These are phyloP conservation scores for Phalacrocorax brasilianus DNA, from an alignment of 2,113 vertebrate genomes.

Conservation along the genomic window DNA sequence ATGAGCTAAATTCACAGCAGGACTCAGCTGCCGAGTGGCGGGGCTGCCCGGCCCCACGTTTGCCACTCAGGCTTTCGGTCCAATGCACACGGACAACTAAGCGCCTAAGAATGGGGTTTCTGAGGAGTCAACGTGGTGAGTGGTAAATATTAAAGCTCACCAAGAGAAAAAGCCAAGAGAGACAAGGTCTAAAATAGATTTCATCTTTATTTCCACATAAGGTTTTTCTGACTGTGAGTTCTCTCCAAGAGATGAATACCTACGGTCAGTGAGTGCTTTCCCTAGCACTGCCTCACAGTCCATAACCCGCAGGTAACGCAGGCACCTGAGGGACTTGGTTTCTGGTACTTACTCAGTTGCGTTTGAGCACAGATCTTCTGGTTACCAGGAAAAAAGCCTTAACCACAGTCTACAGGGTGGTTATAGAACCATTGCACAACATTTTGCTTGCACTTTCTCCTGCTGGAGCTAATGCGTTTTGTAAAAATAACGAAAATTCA, in stretches of 20 bases:
- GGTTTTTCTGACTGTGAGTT: neutral
- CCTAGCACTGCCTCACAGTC: neutral
- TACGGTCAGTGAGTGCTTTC: neutral
- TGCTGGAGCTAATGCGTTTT: neutral
- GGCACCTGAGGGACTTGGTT: neutral
- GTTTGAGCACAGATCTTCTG: neutral
- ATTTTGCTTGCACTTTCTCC: neutral
- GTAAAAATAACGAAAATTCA: neutral
- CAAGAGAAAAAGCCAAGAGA: constrained; percentile 6
- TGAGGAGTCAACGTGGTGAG: neutral
- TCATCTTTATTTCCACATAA: constrained; percentile 38
- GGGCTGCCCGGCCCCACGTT: fast-evolving
- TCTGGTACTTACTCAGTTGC: neutral
- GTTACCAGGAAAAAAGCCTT: neutral
- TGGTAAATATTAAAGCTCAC: neutral
- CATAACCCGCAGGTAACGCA: neutral
- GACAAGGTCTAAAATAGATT: constrained; percentile 27
- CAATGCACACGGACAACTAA: neutral
- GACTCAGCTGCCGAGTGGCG: neutral
- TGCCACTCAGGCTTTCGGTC: neutral
- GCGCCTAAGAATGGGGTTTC: neutral
- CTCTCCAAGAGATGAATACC: neutral
- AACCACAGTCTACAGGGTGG: neutral
- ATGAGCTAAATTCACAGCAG: neutral
- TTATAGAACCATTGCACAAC: neutral